A percentile compares a stretch with the other conserved stretches of the same genome.
Conservation (phyloP, 1,140 invertebrate species). For the Melipona quadrifasciata region DNA sequence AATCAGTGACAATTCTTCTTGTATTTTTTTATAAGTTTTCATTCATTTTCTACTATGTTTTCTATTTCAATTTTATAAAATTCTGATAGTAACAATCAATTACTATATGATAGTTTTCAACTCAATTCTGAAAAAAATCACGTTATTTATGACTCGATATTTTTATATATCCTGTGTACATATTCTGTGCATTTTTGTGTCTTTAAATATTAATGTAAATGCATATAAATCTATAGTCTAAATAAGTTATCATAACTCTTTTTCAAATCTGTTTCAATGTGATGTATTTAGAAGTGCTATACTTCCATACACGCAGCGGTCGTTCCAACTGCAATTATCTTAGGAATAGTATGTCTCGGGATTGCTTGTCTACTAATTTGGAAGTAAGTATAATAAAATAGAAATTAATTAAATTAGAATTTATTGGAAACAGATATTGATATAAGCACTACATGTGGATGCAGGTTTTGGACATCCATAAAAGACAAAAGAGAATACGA, state of each 20-base stretch:
- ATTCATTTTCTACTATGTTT: not conserved
- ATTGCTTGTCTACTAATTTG: constrained; percentile 39
- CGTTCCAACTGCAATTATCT: not conserved
- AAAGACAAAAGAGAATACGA: constrained; percentile 64
- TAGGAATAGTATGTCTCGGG: not conserved
- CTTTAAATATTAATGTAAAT: not conserved
- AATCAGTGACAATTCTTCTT: not conserved
- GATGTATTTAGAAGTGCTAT: constrained; percentile 25
- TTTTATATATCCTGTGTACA: too few species aligned
- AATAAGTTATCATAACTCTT: not conserved
- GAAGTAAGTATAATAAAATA: constrained; percentile 46
- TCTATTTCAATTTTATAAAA: not conserved
- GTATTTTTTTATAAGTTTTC: too few species aligned
- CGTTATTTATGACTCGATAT: too few species aligned
- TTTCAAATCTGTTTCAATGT: not conserved
- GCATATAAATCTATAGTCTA: not conserved
- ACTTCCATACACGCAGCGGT: constrained; percentile 19
- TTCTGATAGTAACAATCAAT: not conserved
- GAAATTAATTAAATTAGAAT: not conserved
- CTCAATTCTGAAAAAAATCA: too few species aligned
- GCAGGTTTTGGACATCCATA: constrained; percentile 42
- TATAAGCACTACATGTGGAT: not conserved
- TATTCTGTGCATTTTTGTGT: too few species aligned
- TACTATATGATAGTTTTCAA: too few species aligned
- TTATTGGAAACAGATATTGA: not conserved